Evolutionary conservation across 2,797 vertebrate species (phyloP), one percentile per base, ranked within the genome.

Genomic region (Cryptoblepharus egeriae): DNA sequence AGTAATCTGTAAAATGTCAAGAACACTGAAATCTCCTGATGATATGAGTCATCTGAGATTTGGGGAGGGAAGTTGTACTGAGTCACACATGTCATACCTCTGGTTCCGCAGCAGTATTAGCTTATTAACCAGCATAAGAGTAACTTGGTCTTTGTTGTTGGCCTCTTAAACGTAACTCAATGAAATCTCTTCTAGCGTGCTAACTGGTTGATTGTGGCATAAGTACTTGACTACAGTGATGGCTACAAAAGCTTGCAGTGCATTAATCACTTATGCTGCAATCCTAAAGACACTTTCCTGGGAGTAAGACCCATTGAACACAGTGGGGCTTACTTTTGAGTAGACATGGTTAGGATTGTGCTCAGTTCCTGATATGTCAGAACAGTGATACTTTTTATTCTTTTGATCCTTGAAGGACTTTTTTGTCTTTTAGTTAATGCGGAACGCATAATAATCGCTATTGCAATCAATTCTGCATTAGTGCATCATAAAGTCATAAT

Each of bases 1-100:
- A 80, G 45, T 70, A 77, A 81, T 85, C 72, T 0, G 1, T 72
- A 82, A 88, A 94, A 91, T 83, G 87, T 92, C 91, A 94, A 80
- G 88, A 85, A 80, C 78, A 85, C 83, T 79, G 75, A 92, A 75
- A 70, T 91, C 80, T 93, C 88, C 30, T 69, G 88, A 84, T 92
- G 89, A 55, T 0, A 20, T 94, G 91, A 93, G 91, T 94, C 93
- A 94, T 87, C 88, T 93, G 61, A 81, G 49, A n/a, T 32, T 89
- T 35, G 30, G 75, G 45, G 61, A 0, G 3, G 89, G n/a, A 68
- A 67, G 3, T 30, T 89, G 89, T 88, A 0, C 57, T 90, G 92
- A 92, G 85, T 93, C 90, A 89, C 30, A 9, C 77, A 82, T 92
- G 82, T 87, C 92, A 67, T 39, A 42, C 2, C 37, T 75, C n/a